phyloP scores from a whole-genome alignment of 2,113 vertebrate species.

The Myrmophylax atrothorax region DNA sequence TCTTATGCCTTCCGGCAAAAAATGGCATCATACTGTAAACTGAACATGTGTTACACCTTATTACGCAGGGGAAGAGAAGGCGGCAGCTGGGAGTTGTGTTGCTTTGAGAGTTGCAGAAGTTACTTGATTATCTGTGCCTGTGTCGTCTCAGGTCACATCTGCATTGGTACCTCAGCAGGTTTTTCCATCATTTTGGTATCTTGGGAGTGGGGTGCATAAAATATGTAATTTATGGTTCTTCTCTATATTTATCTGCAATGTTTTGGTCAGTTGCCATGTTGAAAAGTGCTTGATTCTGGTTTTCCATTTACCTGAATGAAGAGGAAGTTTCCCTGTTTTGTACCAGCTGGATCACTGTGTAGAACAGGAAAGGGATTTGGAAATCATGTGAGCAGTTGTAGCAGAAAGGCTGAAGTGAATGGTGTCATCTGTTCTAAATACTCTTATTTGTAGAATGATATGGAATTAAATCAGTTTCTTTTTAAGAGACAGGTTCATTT shows the following conservation, averaged over 20 bases:
- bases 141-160: background rate
- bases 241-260: background rate
- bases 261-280: background rate
- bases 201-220: background rate
- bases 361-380: background rate
- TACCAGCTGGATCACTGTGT: background rate
- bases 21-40: background rate
- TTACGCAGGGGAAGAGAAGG: background rate
- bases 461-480: background rate
- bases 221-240: background rate
- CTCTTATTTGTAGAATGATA: background rate
- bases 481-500: background rate
- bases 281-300: background rate
- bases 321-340: background rate
- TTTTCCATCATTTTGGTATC: background rate
- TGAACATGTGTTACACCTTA: background rate
- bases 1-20: constrained; percentile 37
- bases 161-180: background rate
- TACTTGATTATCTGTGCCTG: constrained; percentile 11
- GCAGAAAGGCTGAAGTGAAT: background rate
- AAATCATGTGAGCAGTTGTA: background rate
- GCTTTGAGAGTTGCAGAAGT: background rate
- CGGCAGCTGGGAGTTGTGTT: background rate
- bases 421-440: background rate
- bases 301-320: background rate